Evolutionary conservation across 2,113 vertebrate species (phyloP).

Genomic region (Hiodon tergisus): DNA sequence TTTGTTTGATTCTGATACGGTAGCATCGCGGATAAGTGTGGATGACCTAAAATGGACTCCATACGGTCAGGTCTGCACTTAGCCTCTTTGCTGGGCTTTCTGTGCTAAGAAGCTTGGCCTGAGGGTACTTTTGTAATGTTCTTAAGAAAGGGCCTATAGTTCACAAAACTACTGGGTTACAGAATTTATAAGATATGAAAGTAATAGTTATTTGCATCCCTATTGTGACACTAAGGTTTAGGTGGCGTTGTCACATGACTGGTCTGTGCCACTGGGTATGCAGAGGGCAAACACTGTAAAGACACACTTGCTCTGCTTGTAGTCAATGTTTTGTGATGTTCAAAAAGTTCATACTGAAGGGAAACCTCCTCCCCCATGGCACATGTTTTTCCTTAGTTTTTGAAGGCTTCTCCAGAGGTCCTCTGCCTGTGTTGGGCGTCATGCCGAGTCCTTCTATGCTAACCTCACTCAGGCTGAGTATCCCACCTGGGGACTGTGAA

Average conservation of each 20-base stretch:
- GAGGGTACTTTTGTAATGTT: no score
- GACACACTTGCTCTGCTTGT: not conserved
- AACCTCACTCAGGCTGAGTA: slow-evolving; percentile 8
- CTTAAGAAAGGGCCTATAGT: no score
- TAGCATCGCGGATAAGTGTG: not conserved
- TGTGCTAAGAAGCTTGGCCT: no score
- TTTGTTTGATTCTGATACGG: not conserved
- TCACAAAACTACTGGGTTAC: no score
- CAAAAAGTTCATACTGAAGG: not conserved
- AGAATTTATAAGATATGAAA: not conserved
- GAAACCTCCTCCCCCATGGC: not conserved
- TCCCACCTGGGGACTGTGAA: slow-evolving; percentile 3
- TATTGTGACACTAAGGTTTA: no score
- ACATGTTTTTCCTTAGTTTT: slow-evolving; percentile 2
- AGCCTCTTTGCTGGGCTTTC: no score
- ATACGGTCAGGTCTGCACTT: not conserved
- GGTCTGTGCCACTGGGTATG: not conserved
- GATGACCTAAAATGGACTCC: not conserved
- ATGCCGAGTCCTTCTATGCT: not conserved
- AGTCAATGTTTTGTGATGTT: not conserved
- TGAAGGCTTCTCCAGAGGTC: slow-evolving; percentile 14
- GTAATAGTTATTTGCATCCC: not conserved
- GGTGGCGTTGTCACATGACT: not conserved
- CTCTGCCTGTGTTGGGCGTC: slow-evolving; percentile 9
- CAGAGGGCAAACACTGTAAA: not conserved